phyloP scores from a whole-genome alignment of 2,888 invertebrate species.

The Erebia ligea region DNA sequence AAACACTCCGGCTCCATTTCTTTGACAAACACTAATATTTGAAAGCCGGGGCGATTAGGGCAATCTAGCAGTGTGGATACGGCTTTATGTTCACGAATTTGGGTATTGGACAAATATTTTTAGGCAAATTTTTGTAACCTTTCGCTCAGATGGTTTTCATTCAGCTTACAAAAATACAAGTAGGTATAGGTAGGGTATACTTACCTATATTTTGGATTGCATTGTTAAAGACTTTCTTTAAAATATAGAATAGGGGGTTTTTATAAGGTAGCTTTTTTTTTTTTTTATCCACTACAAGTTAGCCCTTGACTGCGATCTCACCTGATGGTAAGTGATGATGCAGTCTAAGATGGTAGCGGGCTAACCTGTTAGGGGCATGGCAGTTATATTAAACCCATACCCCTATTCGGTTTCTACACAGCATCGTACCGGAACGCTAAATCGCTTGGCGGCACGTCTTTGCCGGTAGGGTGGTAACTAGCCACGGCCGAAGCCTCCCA shows the following conservation, averaged over 20 bases:
- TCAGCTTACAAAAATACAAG: background rate
- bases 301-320: too few species aligned
- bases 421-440: too few species aligned
- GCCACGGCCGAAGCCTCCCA: too few species aligned
- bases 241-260: background rate
- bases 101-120: slow-evolving; percentile 27
- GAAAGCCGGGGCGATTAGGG: slow-evolving; percentile 69
- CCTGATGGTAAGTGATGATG: too few species aligned
- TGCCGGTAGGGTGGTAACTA: too few species aligned
- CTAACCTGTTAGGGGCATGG: too few species aligned
- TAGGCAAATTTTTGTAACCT: slow-evolving; percentile 15
- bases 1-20: slow-evolving; percentile 65
- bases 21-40: slow-evolving; percentile 82
- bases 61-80: slow-evolving; percentile 50
- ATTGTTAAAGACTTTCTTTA: background rate
- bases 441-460: too few species aligned
- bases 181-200: background rate
- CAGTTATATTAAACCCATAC: too few species aligned
- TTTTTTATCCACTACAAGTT: too few species aligned
- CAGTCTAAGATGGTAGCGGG: too few species aligned
- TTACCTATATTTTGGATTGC: background rate
- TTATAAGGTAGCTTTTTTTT: too few species aligned
- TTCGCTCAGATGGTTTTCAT: background rate
- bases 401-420: too few species aligned
- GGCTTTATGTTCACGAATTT: slow-evolving; percentile 36